A percentile compares a stretch with the other conserved stretches of the same genome.
phyloP scores from a whole-genome alignment of 2,888 invertebrate genomes.

The Phaonia tiefii region DNA sequence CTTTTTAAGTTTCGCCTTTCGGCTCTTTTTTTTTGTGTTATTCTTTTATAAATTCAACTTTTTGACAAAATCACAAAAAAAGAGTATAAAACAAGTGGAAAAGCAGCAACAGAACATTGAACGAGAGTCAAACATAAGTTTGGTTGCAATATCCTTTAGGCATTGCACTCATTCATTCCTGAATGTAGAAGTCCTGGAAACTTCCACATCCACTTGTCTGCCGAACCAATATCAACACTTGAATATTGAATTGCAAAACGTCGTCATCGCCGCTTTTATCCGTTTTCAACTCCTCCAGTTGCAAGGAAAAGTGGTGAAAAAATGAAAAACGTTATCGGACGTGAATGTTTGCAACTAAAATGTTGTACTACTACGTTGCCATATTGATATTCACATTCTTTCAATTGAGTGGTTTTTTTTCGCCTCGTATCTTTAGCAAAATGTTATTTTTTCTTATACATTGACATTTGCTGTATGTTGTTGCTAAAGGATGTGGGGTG shows the following conservation, averaged over 20 bases:
- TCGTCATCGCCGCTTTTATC: neutral
- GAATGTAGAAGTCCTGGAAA: conserved; percentile 28
- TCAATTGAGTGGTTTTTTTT: conserved; percentile 8
- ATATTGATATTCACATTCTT: conserved; percentile 55
- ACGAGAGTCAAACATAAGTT: conserved; percentile 36
- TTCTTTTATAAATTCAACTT: conserved; percentile 22
- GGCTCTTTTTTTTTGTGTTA: neutral
- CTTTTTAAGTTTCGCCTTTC: conserved; percentile 4
- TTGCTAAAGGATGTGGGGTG: conserved; percentile 28
- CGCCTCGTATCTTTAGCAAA: neutral
- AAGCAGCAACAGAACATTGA: conserved; percentile 32
- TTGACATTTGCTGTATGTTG: conserved; percentile 53
- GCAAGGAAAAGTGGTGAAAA: conserved; percentile 53
- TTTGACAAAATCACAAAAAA: conserved; percentile 26
- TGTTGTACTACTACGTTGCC: conserved; percentile 59
- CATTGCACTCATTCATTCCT: conserved; percentile 24
- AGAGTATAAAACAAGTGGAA: neutral
- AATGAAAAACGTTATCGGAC: conserved; percentile 63
- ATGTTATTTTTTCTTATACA: conserved; percentile 4
- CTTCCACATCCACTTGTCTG: conserved; percentile 42
- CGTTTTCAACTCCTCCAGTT: neutral
- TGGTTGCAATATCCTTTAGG: conserved; percentile 36
- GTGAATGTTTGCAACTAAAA: conserved; percentile 65
- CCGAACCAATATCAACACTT: conserved; percentile 58
- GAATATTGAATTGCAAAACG: conserved; percentile 53